Evolutionary conservation across 2,888 invertebrate genomes (phyloP), one percentile per base, ranked within the genome.

Genomic region (Lasius platythorax): DNA sequence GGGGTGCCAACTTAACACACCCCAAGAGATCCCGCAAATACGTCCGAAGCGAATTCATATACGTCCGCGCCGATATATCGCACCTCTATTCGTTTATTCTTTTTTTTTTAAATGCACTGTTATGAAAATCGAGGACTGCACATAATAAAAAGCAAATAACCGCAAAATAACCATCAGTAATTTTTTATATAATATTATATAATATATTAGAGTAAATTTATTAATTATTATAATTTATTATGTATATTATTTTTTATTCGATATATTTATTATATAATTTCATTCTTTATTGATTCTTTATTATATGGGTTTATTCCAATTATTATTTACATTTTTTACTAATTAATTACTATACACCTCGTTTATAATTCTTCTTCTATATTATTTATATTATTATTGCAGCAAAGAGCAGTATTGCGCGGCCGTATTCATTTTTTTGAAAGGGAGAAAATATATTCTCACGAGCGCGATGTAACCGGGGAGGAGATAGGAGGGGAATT

Each of bases 1-100:
- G n/a, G n/a, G n/a, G n/a, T n/a, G n/a, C n/a, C n/a, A n/a, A n/a
- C n/a, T n/a, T n/a, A n/a, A n/a, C n/a, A n/a, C n/a, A n/a, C n/a
- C n/a, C n/a, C n/a, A n/a, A n/a, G n/a, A 83, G 83, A 58, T 73
- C 23, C 30, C 79, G 66, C 76, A 12, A 43, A 43, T 40, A 46
- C 30, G 53, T 83, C 28, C 18, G 23, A 50, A 12, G n/a, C 68
- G 30, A 43, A 30, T 78, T 68, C 67, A 68, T 37, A 37, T 37
- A 37, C 37, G 5, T 37, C n/a, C 43, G 46, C n/a, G 18, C 4
- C 5, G n/a, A 61, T 72, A 50, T 50, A 28, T 72, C 61, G 58
- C 79, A 30, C 28, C 11, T 18, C 8, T 53, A 40, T 11, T 30
- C 23, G 33, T 46, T 63, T 30, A 0, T 40, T n/a, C 18, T 40